Base-by-base conservation (phyloP, 2,888 invertebrate species). In the Epinotia demarniana region DNA sequence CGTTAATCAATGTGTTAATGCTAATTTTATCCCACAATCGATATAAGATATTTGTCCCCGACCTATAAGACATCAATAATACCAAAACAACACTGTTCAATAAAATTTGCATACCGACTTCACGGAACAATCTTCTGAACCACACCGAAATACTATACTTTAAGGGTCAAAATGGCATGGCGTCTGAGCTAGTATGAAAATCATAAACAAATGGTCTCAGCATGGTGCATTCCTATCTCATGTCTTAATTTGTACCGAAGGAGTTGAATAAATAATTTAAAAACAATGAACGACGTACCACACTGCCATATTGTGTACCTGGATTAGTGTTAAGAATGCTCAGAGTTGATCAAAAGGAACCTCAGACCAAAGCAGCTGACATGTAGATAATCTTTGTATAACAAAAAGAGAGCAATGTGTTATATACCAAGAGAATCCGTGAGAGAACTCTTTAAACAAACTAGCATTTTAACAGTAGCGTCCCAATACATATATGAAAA, bases 241-340 rank as follows among this genome's bases (percentile, higher is more conserved):
- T 84, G 89, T 92, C 91, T 92, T 90, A 91, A 92, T 92, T 92
- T 92, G 91, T 91, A 89, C 87, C 80, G 75, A 79, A 80, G 81
- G 84, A 83, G 83, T 85, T 81, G 85, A 81, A 79, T 91, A 91
- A 91, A 91, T 90, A 90, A 91, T 90, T 85, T 88, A 86, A 89
- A 91, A 91, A 92, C 91, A 92, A 92, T 91, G 90, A 89, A 84
- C 82, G 70, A 80, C 79, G 78, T 67, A 79, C 80, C 69, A 78
- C 78, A 82, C 84, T 84, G 83, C 83, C 82, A 86, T 86, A 84
- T 83, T 87, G 88, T 86, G 83, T 80, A 82, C 69, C 19, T 63
- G 33, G 19, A 13, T 2, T 6, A 1, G 39, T 2, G 43, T n/a
- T 71, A 27, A 39, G 64, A 58, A 75, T 6, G 3, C 0, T 8